Base-by-base conservation (phyloP, 2,113 vertebrate genomes). In the Strix uralensis region DNA sequence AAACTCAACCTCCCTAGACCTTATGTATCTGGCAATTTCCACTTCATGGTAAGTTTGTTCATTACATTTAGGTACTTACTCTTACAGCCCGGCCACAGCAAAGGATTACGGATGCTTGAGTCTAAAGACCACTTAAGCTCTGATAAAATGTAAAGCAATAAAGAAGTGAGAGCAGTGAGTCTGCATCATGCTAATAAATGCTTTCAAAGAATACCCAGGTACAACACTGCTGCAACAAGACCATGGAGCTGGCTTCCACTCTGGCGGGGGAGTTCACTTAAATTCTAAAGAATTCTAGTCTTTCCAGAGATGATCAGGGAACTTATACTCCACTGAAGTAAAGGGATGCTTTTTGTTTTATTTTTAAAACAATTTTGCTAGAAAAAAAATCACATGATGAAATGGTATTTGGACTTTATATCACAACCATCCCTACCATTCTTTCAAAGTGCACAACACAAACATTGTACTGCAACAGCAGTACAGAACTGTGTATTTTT, bases 1-100 rank as follows among this genome's bases (percentile, higher is more conserved):
- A 92, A 95, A 81, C 13, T 12, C 49, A 69, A 29, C 69, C 94
- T 93, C 80, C 83, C 86, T 11, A 79, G 80, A 58, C 65, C 70
- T 95, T 89, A 96, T 91, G 77, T 90, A 63, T 21, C 21, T 0
- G 2, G 65, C 49, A 84, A 91, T 95, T 96, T 95, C 88, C 84
- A 92, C 70, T 78, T 69, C 83, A 89, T 46, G 65, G 61, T 44
- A 52, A 89, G 49, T 83, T 94, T 90, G 42, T 15, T 90, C 75
- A 81, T 79, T 74, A 81, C 52, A 17, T 69, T 81, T 61, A 81
- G 61, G 73, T 72, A 86, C 69, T 87, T 67, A 30, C 27, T 54
- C 58, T 61, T 73, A 65, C 36, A 94, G 66, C 46, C 59, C 70
- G 59, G 65, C 21, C 75, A 87, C 10, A 26, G 61, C 80, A 81